phyloP scores from a whole-genome alignment of 2,888 invertebrate species.

The Rotaria socialis region DNA sequence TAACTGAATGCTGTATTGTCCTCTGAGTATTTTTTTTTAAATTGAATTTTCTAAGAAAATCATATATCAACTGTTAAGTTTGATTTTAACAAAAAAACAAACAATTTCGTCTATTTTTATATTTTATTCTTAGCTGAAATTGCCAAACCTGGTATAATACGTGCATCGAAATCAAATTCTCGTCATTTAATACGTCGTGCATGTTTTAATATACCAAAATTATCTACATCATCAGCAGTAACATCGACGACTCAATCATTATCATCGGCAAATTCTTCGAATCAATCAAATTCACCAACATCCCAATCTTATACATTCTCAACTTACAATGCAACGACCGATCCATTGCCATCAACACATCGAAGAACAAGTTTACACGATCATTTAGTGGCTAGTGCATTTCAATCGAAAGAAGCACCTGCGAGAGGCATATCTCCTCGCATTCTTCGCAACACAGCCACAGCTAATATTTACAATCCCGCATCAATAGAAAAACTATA shows the following conservation, averaged over 20 bases:
- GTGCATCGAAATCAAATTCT: not conserved
- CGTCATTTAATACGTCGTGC: constrained; percentile 12
- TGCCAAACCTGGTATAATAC: not conserved
- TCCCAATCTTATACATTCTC: not conserved
- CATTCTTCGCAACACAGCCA: not conserved
- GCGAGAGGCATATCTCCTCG: not conserved
- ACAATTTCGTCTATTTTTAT: too few relatives aligned
- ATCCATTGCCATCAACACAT: not conserved
- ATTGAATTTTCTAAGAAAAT: too few relatives aligned
- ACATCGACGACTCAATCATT: not conserved
- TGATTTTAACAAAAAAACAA: too few relatives aligned
- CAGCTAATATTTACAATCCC: not conserved
- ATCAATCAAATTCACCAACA: not conserved
- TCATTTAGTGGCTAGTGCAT: not conserved
- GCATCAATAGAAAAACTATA: not conserved
- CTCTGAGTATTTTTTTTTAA: too few relatives aligned
- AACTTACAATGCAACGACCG: not conserved
- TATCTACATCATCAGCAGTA: not conserved
- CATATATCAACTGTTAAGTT: too few relatives aligned
- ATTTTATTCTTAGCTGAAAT: not conserved
- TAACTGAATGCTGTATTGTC: too few relatives aligned
- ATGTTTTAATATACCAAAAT: constrained; percentile 25
- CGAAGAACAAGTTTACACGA: not conserved
- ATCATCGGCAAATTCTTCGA: not conserved
- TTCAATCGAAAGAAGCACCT: constrained; percentile 29